Evolutionary conservation across 2,888 invertebrate genomes (phyloP).

Genomic region (Sericinus montela): DNA sequence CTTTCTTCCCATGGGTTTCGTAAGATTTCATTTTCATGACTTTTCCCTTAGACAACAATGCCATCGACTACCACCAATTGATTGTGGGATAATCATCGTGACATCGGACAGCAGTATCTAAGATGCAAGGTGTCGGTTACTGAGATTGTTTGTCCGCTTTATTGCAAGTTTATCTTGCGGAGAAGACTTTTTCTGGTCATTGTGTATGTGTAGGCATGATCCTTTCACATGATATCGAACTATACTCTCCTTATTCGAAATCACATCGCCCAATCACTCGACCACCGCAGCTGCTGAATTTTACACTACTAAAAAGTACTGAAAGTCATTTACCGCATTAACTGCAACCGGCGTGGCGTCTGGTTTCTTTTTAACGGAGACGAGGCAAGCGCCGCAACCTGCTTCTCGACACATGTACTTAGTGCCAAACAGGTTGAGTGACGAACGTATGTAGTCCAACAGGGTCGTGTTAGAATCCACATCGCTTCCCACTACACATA

Average conservation of each 20-base stretch:
- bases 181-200: not conserved
- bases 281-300: too few relatives aligned
- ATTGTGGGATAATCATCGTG: too few relatives aligned
- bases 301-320: too few relatives aligned
- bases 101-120: too few relatives aligned
- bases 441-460: constrained; percentile 78
- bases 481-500: constrained; percentile 38
- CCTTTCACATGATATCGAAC: not conserved
- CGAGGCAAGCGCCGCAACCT: constrained; percentile 83
- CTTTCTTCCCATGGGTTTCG: too few relatives aligned
- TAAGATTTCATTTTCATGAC: too few relatives aligned
- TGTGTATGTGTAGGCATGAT: not conserved
- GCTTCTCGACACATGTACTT: constrained; percentile 85
- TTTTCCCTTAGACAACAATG: too few relatives aligned
- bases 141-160: not conserved
- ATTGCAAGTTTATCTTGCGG: not conserved
- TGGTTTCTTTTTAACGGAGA: constrained; percentile 52
- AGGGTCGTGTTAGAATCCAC: constrained; percentile 78
- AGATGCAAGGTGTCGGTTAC: too few relatives aligned
- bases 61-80: too few relatives aligned
- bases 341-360: constrained; percentile 27
- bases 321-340: constrained; percentile 1
- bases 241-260: not conserved
- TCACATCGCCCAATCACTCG: not conserved
- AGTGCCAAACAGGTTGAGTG: constrained; percentile 80